These are phyloP conservation scores for Discoglossus pictus DNA, from an alignment of 2,797 vertebrate species.

Conservation along the genomic window DNA sequence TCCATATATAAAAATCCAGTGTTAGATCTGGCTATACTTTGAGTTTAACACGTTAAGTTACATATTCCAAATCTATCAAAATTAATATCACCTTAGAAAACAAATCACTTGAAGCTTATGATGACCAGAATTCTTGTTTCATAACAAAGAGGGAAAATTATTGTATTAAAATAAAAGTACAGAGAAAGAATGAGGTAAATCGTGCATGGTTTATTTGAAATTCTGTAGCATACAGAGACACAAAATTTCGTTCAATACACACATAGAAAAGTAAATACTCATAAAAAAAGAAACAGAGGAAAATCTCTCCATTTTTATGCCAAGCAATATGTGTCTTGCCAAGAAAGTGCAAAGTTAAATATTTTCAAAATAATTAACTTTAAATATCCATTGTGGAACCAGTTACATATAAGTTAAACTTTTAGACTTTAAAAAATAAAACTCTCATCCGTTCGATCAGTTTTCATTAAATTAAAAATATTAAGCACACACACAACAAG, in stretches of 20 bases:
- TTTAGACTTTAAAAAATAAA: constrained; percentile 49
- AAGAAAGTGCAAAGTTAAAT: constrained; percentile 64
- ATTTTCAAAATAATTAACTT: constrained; percentile 40
- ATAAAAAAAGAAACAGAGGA: constrained; percentile 23
- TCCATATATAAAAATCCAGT: too few species aligned
- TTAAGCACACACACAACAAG: not conserved
- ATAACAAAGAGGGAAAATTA: too few species aligned
- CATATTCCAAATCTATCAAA: too few species aligned
- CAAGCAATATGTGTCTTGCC: constrained; percentile 57
- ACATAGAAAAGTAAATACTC: constrained; percentile 60
- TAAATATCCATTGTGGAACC: constrained; percentile 34
- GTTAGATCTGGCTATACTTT: too few species aligned
- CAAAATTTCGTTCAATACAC: constrained; percentile 64
- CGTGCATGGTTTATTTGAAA: constrained; percentile 93
- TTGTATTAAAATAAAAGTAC: constrained; percentile 42
- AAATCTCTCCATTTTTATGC: constrained; percentile 52
- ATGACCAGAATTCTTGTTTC: too few species aligned
- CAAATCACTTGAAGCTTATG: too few species aligned
- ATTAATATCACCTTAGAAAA: too few species aligned
- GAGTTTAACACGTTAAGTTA: too few species aligned
- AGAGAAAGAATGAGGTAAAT: constrained; percentile 76
- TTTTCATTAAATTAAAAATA: constrained; percentile 10
- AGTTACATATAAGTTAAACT: constrained; percentile 48
- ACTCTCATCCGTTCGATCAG: constrained; percentile 21
- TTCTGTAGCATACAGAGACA: constrained; percentile 88